These are phyloP conservation scores for Menidia beryllina DNA, from an alignment of 2,113 vertebrate genomes.

Conservation along the genomic window DNA sequence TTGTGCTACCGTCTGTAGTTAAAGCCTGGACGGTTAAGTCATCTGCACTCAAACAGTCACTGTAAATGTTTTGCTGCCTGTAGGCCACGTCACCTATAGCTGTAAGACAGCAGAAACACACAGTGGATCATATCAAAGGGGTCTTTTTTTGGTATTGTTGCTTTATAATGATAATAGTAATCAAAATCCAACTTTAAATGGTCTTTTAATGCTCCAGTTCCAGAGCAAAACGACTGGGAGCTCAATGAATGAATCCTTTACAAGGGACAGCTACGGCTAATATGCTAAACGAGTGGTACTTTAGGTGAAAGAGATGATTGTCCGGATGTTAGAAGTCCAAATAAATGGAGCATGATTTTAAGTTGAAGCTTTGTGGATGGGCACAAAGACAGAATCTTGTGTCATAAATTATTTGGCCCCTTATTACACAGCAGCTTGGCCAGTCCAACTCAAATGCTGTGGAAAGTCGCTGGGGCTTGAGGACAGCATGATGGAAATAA, in stretches of 20 bases:
- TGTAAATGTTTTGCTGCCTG: slow-evolving; percentile 4
- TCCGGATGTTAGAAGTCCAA: not conserved
- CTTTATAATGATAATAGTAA: too few species aligned
- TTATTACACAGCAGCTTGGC: slow-evolving; percentile 21
- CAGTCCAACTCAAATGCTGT: slow-evolving; percentile 22
- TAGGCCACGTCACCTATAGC: too few species aligned
- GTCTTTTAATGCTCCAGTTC: too few species aligned
- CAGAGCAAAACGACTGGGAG: not conserved
- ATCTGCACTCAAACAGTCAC: not conserved
- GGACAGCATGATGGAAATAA: slow-evolving; percentile 37
- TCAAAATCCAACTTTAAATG: too few species aligned
- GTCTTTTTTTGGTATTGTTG: too few species aligned
- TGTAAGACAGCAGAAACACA: too few species aligned
- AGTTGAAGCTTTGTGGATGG: not conserved
- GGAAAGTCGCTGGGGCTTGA: slow-evolving; percentile 22
- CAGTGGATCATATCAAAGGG: too few species aligned
- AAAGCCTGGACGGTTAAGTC: slow-evolving; percentile 29
- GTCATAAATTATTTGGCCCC: slow-evolving; percentile 1
- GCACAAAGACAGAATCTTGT: not conserved
- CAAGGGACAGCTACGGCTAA: not conserved
- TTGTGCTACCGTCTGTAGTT: slow-evolving; percentile 29
- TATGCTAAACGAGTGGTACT: not conserved
- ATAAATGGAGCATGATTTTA: not conserved
- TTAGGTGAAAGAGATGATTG: not conserved
- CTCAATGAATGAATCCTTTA: not conserved